Conservation (phyloP, 2,797 vertebrate species). For the Notoglanidium macrostoma region DNA sequence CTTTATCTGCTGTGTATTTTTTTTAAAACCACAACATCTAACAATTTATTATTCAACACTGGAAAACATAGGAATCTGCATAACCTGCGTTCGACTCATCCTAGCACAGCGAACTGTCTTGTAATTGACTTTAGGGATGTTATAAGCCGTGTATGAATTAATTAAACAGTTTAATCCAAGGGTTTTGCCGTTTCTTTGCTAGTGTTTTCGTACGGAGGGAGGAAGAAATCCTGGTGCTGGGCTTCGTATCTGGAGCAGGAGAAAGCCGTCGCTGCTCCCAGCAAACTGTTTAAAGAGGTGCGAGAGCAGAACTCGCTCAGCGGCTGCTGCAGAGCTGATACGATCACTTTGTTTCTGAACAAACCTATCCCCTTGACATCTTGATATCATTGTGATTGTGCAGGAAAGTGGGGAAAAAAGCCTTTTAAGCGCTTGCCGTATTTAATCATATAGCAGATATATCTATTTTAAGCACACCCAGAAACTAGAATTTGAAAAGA, state of each 20-base stretch:
- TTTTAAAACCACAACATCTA: not conserved
- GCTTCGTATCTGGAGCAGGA: conserved; percentile 84
- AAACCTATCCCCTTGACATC: too few relatives aligned
- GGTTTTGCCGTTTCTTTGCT: not conserved
- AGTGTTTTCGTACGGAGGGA: conserved; percentile 81
- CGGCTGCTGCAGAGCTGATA: too few relatives aligned
- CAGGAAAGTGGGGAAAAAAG: not conserved
- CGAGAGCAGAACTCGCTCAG: not conserved
- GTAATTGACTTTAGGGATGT: not conserved
- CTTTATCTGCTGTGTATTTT: not conserved
- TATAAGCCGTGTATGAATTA: not conserved
- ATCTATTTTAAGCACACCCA: not conserved
- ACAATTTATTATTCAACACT: not conserved
- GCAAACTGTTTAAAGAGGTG: conserved; percentile 85
- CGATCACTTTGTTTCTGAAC: too few relatives aligned
- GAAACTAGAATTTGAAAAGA: not conserved
- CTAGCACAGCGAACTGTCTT: not conserved
- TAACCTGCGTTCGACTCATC: not conserved
- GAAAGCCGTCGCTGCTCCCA: conserved; percentile 77
- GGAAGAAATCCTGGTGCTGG: conserved; percentile 82
- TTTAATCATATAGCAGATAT: not conserved
- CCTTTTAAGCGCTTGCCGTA: not conserved
- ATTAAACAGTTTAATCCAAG: not conserved
- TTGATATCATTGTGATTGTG: not conserved
- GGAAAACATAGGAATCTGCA: not conserved